Evolutionary conservation across 2,113 vertebrate species (phyloP).

Genomic region (Seriola quinqueradiata): DNA sequence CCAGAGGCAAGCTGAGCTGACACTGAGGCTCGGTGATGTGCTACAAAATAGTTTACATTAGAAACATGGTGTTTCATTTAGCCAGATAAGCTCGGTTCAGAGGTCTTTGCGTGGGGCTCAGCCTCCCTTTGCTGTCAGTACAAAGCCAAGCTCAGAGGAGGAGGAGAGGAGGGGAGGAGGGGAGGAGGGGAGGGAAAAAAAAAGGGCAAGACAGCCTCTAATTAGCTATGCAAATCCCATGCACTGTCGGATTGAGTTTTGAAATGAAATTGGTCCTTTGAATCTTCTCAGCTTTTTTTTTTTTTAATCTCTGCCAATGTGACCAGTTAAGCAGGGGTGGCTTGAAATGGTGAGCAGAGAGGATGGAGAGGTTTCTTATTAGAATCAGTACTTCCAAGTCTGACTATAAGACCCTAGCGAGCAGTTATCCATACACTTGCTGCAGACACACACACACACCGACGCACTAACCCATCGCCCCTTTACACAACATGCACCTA

Average conservation of each 20-base stretch:
- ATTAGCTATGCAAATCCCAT: constrained; percentile 84
- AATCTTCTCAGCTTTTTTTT: constrained; percentile 70
- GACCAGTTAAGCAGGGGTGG: constrained; percentile 72
- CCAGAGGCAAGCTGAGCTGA: constrained; percentile 55
- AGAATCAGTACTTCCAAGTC: constrained; percentile 50
- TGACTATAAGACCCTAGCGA: constrained; percentile 56
- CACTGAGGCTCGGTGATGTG: constrained; percentile 58
- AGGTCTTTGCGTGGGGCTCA: constrained; percentile 67
- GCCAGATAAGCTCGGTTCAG: constrained; percentile 83
- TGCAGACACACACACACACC: constrained; percentile 12
- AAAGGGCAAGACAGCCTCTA: constrained; percentile 70
- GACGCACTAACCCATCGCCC: background rate
- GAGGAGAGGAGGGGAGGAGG: constrained; percentile 29
- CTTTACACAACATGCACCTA: constrained; percentile 34
- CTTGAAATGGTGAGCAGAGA: constrained; percentile 76
- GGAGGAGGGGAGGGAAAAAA: constrained; percentile 46
- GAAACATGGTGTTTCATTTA: constrained; percentile 83
- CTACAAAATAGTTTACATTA: constrained; percentile 76
- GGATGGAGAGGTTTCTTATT: constrained; percentile 73
- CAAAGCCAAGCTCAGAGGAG: constrained; percentile 76
- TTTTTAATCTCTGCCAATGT: constrained; percentile 73
- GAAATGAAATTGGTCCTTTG: constrained; percentile 82
- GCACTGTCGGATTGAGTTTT: constrained; percentile 79
- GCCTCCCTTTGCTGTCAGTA: constrained; percentile 82
- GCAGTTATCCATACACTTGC: constrained; percentile 61